Evolutionary conservation across 2,888 invertebrate species (phyloP).

Genomic region (Itoplectis maculator): DNA sequence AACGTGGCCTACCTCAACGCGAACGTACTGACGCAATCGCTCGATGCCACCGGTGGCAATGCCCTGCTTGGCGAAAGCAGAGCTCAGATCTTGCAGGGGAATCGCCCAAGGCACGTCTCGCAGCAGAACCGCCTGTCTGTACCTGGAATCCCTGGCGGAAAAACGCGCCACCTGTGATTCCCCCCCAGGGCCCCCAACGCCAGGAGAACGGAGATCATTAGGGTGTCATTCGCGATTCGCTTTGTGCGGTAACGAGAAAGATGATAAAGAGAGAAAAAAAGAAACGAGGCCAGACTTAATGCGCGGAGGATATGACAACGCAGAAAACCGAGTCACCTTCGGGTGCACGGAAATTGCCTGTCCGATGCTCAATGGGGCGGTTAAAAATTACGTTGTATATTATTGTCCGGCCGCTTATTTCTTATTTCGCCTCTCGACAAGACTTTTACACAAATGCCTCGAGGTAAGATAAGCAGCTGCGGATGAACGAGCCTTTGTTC

Average conservation of each 20-base stretch:
- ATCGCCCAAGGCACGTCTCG: slow-evolving; percentile 86
- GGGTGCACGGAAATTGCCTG: background rate
- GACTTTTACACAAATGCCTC: background rate
- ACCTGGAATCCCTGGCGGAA: slow-evolving; percentile 82
- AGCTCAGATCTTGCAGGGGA: slow-evolving; percentile 84
- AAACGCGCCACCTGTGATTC: slow-evolving; percentile 82
- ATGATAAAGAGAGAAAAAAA: background rate
- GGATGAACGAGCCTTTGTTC: too few relatives aligned
- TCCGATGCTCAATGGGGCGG: background rate
- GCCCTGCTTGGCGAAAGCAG: slow-evolving; percentile 84
- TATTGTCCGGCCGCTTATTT: too few relatives aligned
- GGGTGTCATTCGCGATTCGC: background rate
- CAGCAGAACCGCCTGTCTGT: slow-evolving; percentile 83
- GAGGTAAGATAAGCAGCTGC: background rate
- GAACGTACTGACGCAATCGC: slow-evolving; percentile 83
- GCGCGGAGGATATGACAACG: background rate
- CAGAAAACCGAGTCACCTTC: slow-evolving; percentile 2
- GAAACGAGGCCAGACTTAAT: slow-evolving; percentile 21
- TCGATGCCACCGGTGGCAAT: slow-evolving; percentile 83
- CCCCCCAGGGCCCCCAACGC: too few relatives aligned
- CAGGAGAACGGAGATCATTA: slow-evolving; percentile 21
- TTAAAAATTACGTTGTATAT: background rate
- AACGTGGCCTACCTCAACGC: slow-evolving; percentile 82
- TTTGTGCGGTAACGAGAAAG: background rate
- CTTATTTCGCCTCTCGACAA: too few relatives aligned